Conservation (phyloP, 2,113 vertebrate species). For the Aldabrachelys gigantea region DNA sequence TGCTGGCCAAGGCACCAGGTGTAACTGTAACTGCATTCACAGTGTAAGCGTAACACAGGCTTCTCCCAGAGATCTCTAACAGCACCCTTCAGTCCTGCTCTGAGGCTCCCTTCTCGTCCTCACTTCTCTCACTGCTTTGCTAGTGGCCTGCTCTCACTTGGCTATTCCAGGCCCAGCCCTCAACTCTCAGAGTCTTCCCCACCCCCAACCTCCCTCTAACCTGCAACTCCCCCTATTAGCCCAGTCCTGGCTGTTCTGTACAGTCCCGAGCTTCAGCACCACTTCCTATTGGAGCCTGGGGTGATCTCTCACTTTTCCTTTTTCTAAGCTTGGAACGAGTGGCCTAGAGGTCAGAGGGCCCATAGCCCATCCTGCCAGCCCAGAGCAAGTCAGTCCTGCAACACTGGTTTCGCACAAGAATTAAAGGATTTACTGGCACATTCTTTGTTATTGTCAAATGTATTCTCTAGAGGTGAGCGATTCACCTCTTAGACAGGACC, state of each 20-base stretch:
- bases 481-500: background rate
- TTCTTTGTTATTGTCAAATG: background rate
- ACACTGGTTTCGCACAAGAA: background rate
- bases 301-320: background rate
- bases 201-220: background rate
- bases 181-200: background rate
- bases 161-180: background rate
- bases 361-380: background rate
- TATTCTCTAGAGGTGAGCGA: background rate
- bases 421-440: background rate
- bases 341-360: background rate
- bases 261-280: background rate
- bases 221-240: background rate
- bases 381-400: background rate
- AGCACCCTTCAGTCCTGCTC: accelerated
- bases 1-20: background rate
- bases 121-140: background rate
- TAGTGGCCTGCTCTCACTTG: background rate
- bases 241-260: background rate
- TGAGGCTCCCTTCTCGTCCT: background rate
- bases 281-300: background rate
- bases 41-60: background rate
- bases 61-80: background rate
- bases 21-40: background rate
- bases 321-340: background rate